Percentiles rank a stretch among this genome's conserved stretches.
Evolutionary conservation across 1,140 invertebrate species (phyloP).

Genomic region (Nasonia longicornis): DNA sequence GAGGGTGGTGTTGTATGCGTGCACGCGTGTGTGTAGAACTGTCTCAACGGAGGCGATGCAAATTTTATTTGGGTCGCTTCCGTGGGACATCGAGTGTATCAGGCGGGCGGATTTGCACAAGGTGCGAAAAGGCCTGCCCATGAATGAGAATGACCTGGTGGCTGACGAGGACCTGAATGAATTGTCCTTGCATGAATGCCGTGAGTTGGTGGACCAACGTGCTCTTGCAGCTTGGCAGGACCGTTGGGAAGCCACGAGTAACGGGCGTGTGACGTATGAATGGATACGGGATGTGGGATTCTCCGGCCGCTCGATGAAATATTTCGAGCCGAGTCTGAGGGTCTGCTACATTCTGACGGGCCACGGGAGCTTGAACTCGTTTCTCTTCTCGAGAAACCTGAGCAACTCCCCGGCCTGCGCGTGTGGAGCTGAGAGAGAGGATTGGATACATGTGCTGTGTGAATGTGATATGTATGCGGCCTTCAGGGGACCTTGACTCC

Average conservation of each 20-base stretch:
- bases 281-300: slow-evolving; percentile 22
- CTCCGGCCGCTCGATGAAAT: neutral
- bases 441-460: too few species aligned
- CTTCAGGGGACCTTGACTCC: too few species aligned
- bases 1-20: slow-evolving; percentile 48
- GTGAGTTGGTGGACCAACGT: neutral
- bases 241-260: neutral
- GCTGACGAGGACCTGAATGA: neutral
- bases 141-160: slow-evolving; percentile 4
- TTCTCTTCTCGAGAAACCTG: slow-evolving; percentile 3
- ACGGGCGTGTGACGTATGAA: slow-evolving; percentile 14
- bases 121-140: slow-evolving; percentile 19
- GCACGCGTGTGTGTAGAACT: slow-evolving; percentile 52
- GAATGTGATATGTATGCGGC: too few species aligned
- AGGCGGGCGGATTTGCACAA: slow-evolving; percentile 17
- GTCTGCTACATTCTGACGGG: slow-evolving; percentile 16
- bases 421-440: too few species aligned
- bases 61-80: slow-evolving; percentile 27
- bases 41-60: slow-evolving; percentile 51
- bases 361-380: slow-evolving; percentile 11
- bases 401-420: too few species aligned
- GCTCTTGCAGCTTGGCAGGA: slow-evolving; percentile 6
- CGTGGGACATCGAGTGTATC: slow-evolving; percentile 41
- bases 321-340: slow-evolving; percentile 8
- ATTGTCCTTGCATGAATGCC: neutral